phyloP scores from a whole-genome alignment of 2,888 invertebrate genomes.

The Cactoblastis cactorum region DNA sequence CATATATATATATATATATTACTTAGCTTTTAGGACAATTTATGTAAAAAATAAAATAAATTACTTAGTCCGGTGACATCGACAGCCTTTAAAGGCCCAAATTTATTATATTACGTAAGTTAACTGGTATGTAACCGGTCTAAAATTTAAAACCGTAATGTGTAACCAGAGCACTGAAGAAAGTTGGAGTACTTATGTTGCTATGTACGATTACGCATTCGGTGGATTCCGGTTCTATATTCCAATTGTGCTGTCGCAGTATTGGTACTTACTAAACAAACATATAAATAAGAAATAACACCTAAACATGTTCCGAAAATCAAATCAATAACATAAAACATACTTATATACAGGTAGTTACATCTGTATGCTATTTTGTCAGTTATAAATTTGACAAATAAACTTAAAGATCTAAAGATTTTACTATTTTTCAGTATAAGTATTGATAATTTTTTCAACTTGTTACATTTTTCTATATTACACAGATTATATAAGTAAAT shows the following conservation, averaged over 20 bases:
- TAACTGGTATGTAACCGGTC: constrained; percentile 27
- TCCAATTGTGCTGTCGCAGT: constrained; percentile 3
- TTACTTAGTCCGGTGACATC: neutral
- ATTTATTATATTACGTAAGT: constrained; percentile 27
- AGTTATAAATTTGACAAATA: too few species aligned
- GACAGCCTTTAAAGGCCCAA: constrained; percentile 15
- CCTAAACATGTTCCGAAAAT: too few species aligned
- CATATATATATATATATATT: too few species aligned
- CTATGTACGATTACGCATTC: constrained; percentile 1
- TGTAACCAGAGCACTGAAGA: constrained; percentile 26
- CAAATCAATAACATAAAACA: too few species aligned
- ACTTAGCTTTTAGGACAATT: neutral
- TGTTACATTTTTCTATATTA: too few species aligned
- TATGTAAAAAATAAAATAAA: neutral
- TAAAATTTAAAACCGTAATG: constrained; percentile 13
- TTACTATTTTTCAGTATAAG: too few species aligned
- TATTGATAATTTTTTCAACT: too few species aligned
- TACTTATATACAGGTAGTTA: too few species aligned
- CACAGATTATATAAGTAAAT: too few species aligned
- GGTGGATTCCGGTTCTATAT: neutral
- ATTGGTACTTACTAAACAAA: neutral
- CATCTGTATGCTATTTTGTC: too few species aligned
- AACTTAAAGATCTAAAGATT: too few species aligned
- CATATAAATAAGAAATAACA: neutral
- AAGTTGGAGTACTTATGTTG: constrained; percentile 17